phyloP scores from a whole-genome alignment of 1,140 invertebrate species.

The Drosophila parabipectinata region DNA sequence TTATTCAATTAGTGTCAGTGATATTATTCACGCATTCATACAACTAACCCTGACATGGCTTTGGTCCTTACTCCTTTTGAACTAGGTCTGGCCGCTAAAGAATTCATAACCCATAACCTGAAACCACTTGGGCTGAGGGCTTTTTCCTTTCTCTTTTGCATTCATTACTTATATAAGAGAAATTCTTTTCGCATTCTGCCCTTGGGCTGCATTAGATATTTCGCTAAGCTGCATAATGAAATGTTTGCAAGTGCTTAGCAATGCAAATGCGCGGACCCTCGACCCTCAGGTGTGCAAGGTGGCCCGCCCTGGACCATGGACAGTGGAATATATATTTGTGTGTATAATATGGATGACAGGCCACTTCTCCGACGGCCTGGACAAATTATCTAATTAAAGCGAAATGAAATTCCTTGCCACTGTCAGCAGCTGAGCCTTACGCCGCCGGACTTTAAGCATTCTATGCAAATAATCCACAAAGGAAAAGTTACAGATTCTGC shows the following conservation, averaged over 20 bases:
- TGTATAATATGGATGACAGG: background rate
- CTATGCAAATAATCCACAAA: constrained; percentile 65
- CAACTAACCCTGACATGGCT: constrained; percentile 24
- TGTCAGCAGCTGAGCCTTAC: constrained; percentile 55
- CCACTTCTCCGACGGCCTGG: constrained; percentile 13
- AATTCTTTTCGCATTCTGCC: constrained; percentile 17
- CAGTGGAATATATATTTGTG: background rate
- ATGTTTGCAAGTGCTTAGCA: constrained; percentile 79
- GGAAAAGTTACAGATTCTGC: constrained; percentile 37
- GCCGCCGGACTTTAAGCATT: constrained; percentile 52
- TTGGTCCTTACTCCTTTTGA: constrained; percentile 15
- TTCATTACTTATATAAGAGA: constrained; percentile 11
- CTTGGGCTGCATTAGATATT: constrained; percentile 53
- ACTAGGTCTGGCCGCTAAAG: background rate
- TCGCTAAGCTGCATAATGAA: constrained; percentile 72
- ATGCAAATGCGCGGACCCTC: constrained; percentile 62
- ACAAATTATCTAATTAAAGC: constrained; percentile 79
- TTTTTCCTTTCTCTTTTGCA: background rate
- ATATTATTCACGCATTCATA: background rate
- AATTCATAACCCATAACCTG: constrained; percentile 12
- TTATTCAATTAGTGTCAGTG: background rate
- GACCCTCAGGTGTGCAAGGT: constrained; percentile 38
- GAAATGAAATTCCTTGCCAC: constrained; percentile 32
- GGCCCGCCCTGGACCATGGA: background rate
- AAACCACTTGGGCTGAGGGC: constrained; percentile 23